A percentile compares a stretch with the other conserved stretches of the same genome.
phyloP scores from a whole-genome alignment of 2,888 invertebrate genomes.

The Agrochola litura region DNA sequence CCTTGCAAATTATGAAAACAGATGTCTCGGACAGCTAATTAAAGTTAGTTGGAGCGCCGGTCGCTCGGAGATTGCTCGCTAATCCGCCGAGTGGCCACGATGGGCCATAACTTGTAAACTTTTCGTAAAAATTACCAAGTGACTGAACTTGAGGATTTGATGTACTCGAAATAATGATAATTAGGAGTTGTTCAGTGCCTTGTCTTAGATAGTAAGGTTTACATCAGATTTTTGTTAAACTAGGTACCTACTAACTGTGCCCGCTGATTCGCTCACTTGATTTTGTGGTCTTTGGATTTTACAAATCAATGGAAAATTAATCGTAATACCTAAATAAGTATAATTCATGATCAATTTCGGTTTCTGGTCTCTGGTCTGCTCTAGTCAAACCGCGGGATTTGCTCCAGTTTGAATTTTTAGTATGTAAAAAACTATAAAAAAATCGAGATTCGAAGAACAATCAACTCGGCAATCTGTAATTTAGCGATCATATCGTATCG shows the following conservation, averaged over 20 bases:
- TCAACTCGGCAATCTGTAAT: not conserved
- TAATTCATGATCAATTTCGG: not conserved
- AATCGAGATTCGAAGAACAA: not conserved
- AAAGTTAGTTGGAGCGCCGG: constrained; percentile 66
- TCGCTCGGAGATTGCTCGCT: constrained; percentile 67
- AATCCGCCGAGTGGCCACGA: constrained; percentile 64
- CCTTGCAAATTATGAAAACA: constrained; percentile 53
- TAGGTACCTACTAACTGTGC: not conserved
- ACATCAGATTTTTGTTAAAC: not conserved
- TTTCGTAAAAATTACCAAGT: constrained; percentile 45
- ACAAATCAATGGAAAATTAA: not conserved
- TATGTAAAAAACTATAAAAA: not conserved
- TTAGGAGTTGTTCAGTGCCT: not conserved
- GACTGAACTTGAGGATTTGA: constrained; percentile 28
- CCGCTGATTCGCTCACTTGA: not conserved
- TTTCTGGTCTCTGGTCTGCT: not conserved
- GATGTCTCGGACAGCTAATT: constrained; percentile 70
- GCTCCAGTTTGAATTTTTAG: not conserved
- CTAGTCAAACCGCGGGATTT: not conserved
- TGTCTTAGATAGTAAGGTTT: not conserved
- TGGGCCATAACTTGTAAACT: constrained; percentile 52
- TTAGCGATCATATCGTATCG: not conserved
- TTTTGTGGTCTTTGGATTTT: not conserved
- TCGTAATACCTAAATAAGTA: not conserved
- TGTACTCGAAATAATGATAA: constrained; percentile 7